These are phyloP conservation scores for Syngnathus rostellatus DNA, from an alignment of 2,797 vertebrate species.

Conservation along the genomic window DNA sequence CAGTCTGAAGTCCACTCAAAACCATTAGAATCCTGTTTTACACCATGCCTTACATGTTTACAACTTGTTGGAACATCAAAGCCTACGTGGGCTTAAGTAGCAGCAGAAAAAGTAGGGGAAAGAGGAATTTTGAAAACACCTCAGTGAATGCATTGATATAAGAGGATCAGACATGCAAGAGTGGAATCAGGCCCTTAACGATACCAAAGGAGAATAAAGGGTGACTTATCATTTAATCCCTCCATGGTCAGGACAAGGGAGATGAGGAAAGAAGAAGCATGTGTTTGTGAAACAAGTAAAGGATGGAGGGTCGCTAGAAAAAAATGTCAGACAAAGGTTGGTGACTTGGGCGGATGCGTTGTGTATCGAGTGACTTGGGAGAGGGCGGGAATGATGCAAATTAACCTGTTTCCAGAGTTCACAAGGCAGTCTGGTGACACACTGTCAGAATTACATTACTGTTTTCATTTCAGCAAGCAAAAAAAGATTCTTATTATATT, in stretches of 20 bases:
- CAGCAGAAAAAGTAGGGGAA: slow-evolving; percentile 27
- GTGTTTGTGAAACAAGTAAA: slow-evolving; percentile 46
- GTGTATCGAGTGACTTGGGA: slow-evolving; percentile 7
- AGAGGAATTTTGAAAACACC: slow-evolving; percentile 53
- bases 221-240: slow-evolving; percentile 65
- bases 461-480: background rate
- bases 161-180: slow-evolving; percentile 71
- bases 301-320: slow-evolving; percentile 25
- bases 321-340: slow-evolving; percentile 40
- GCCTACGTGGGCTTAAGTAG: slow-evolving; percentile 33
- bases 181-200: slow-evolving; percentile 57
- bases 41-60: slow-evolving; percentile 40
- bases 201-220: slow-evolving; percentile 60
- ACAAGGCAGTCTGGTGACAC: background rate
- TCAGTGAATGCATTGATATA: slow-evolving; percentile 51
- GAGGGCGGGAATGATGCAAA: slow-evolving; percentile 7
- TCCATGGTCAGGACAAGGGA: slow-evolving; percentile 41
- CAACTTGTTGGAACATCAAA: slow-evolving; percentile 38
- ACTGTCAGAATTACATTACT: background rate
- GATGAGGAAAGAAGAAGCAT: slow-evolving; percentile 31
- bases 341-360: slow-evolving; percentile 19
- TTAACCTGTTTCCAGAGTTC: background rate
- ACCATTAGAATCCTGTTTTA: slow-evolving; percentile 21
- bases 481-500: background rate
- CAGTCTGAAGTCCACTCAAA: background rate